These are phyloP conservation scores for Collichthys lucidus DNA, from an alignment of 2,113 vertebrate species.

Conservation along the genomic window DNA sequence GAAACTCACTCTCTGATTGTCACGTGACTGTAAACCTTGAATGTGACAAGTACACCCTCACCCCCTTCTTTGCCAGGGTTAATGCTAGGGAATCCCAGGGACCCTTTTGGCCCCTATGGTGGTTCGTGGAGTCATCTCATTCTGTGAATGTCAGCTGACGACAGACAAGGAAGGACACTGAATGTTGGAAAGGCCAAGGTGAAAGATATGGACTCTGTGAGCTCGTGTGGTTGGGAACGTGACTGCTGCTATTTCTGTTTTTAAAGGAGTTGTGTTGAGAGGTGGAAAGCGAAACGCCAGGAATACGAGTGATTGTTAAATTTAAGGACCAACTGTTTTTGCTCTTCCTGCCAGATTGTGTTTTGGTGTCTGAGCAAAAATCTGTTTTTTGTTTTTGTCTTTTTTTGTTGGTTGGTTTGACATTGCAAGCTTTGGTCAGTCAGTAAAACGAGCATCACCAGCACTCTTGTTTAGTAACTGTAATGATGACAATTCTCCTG, in stretches of 20 bases:
- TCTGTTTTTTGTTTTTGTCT: background rate
- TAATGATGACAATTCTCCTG: too few species aligned
- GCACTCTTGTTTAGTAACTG: background rate
- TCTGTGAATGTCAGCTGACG: slow-evolving; percentile 93
- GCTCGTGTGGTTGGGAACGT: slow-evolving; percentile 35
- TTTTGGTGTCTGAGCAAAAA: slow-evolving; percentile 22
- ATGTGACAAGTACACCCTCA: background rate
- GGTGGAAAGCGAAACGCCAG: background rate
- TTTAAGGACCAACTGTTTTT: slow-evolving; percentile 65
- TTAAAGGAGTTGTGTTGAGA: background rate
- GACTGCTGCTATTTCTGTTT: slow-evolving; percentile 71
- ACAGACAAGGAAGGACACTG: slow-evolving; percentile 13
- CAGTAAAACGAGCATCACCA: background rate
- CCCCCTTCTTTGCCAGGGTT: background rate
- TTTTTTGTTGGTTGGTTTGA: background rate
- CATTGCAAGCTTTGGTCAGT: background rate
- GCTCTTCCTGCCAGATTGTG: background rate
- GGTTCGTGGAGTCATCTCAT: slow-evolving; percentile 85
- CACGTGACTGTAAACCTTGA: background rate
- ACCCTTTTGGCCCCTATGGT: slow-evolving; percentile 54
- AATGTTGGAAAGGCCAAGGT: slow-evolving; percentile 5
- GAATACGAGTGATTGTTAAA: slow-evolving; percentile 1
- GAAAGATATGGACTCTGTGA: slow-evolving; percentile 69
- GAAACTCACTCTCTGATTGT: slow-evolving; percentile 58
- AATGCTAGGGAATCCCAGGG: slow-evolving; percentile 35